These are phyloP conservation scores for Vidua chalybeata DNA, from an alignment of 2,113 vertebrate genomes.

Conservation along the genomic window DNA sequence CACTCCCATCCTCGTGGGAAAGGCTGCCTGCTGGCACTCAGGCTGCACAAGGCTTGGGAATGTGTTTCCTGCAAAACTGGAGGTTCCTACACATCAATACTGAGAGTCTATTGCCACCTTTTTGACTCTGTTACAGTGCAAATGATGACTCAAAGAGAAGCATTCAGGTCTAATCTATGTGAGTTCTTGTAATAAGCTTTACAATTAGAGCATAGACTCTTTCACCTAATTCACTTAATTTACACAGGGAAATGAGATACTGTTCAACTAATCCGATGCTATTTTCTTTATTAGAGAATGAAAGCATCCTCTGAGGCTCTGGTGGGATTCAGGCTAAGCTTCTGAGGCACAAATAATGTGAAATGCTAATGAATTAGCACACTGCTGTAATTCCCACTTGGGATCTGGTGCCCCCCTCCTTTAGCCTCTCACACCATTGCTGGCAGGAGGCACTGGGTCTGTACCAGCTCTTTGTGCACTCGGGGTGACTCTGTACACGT, in stretches of 20 bases:
- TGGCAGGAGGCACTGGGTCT: background rate
- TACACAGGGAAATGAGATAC: conserved; percentile 61
- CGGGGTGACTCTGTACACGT: background rate
- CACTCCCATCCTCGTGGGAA: rapidly evolving
- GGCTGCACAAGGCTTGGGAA: rapidly evolving
- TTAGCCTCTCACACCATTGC: background rate
- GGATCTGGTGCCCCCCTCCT: background rate
- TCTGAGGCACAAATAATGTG: conserved; percentile 29
- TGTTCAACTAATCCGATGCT: conserved; percentile 47
- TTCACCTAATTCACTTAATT: conserved; percentile 70
- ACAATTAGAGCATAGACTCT: conserved; percentile 55
- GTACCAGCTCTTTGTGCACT: background rate
- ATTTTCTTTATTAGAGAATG: conserved; percentile 59
- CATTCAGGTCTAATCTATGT: conserved; percentile 41
- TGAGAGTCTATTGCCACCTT: background rate
- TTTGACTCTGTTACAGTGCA: background rate
- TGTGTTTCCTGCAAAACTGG: background rate
- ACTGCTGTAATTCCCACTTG: background rate
- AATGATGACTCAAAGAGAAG: conserved; percentile 17
- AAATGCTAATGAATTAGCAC: conserved; percentile 33
- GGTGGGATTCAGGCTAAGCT: conserved; percentile 54
- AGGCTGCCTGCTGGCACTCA: background rate
- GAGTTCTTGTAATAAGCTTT: conserved; percentile 56
- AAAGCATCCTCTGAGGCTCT: conserved; percentile 41
- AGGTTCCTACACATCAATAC: background rate